A percentile compares a stretch with the other conserved stretches of the same genome.
phyloP scores from a whole-genome alignment of 2,888 invertebrate species.

The Papilio demoleus region DNA sequence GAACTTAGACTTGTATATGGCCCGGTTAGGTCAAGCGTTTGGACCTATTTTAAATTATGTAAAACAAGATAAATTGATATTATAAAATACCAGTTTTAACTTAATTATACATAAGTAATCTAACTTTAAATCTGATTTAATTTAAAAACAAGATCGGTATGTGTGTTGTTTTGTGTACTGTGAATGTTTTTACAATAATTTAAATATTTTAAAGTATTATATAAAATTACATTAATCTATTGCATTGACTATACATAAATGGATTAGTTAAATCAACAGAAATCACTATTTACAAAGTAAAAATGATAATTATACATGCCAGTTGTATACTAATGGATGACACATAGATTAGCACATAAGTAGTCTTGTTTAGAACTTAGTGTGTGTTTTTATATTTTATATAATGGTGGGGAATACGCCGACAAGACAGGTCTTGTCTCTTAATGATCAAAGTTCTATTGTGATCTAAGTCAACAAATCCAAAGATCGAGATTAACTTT shows the following conservation, averaged over 20 bases:
- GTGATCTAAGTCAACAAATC: slow-evolving; percentile 29
- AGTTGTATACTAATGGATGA: no score
- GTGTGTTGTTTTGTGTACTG: background rate
- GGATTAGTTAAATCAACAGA: background rate
- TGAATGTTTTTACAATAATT: background rate
- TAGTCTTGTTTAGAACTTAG: no score
- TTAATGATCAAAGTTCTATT: background rate
- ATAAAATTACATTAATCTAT: slow-evolving; percentile 21
- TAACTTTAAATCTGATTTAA: background rate
- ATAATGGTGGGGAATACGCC: background rate
- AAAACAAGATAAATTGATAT: background rate
- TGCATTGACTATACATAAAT: background rate
- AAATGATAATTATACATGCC: no score
- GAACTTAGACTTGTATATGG: no score
- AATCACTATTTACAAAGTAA: background rate
- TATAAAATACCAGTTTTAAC: background rate
- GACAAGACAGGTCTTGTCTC: background rate
- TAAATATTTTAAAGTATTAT: slow-evolving; percentile 11
- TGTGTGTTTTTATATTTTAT: no score
- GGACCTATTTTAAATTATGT: no score
- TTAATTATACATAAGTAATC: background rate
- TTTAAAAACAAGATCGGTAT: background rate
- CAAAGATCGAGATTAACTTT: slow-evolving; percentile 1
- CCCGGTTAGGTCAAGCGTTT: no score
- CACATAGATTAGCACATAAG: no score